These are phyloP conservation scores for Drosophila vallismaia DNA, from an alignment of 2,888 invertebrate genomes.

Conservation along the genomic window DNA sequence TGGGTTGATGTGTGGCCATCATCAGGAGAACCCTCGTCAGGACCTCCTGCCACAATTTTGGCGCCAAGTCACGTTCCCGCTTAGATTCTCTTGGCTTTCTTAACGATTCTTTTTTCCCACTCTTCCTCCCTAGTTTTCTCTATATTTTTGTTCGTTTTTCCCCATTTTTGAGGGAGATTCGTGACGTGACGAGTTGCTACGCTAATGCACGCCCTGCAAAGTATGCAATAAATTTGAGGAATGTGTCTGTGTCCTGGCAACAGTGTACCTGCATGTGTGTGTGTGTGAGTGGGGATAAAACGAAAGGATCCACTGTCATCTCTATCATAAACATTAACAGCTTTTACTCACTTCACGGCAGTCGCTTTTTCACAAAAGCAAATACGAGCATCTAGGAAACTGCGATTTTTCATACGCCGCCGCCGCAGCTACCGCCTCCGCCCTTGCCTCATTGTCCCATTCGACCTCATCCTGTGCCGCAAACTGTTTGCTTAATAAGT, in stretches of 20 bases:
- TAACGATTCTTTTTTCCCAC: slow-evolving; percentile 1
- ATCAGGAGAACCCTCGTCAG: slow-evolving; percentile 11
- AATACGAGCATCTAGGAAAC: slow-evolving; percentile 35
- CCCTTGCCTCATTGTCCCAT: too few relatives aligned
- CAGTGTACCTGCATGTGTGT: slow-evolving; percentile 11
- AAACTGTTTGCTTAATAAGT: slow-evolving; percentile 62
- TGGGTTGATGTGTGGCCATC: slow-evolving; percentile 42
- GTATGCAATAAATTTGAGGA: slow-evolving; percentile 73
- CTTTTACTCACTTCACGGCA: slow-evolving; percentile 69
- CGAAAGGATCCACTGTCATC: slow-evolving; percentile 44
- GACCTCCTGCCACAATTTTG: slow-evolving; percentile 8
- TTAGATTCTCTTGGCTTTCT: slow-evolving; percentile 38
- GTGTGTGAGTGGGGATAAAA: slow-evolving; percentile 17
- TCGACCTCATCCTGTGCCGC: slow-evolving; percentile 20
- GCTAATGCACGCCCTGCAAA: slow-evolving; percentile 54
- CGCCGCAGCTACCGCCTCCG: background rate
- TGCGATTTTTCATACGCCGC: slow-evolving; percentile 59
- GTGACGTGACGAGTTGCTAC: slow-evolving; percentile 35
- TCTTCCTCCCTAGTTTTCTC: background rate
- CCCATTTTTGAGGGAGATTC: slow-evolving; percentile 13
- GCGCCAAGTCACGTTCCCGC: slow-evolving; percentile 57
- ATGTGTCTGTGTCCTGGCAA: slow-evolving; percentile 24
- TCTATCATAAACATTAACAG: slow-evolving; percentile 74
- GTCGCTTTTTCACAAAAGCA: slow-evolving; percentile 62
- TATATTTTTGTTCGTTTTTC: background rate